A percentile compares a stretch with the other conserved stretches of the same genome.
Evolutionary conservation across 2,888 invertebrate genomes (phyloP).

Genomic region (Sicus ferrugineus): DNA sequence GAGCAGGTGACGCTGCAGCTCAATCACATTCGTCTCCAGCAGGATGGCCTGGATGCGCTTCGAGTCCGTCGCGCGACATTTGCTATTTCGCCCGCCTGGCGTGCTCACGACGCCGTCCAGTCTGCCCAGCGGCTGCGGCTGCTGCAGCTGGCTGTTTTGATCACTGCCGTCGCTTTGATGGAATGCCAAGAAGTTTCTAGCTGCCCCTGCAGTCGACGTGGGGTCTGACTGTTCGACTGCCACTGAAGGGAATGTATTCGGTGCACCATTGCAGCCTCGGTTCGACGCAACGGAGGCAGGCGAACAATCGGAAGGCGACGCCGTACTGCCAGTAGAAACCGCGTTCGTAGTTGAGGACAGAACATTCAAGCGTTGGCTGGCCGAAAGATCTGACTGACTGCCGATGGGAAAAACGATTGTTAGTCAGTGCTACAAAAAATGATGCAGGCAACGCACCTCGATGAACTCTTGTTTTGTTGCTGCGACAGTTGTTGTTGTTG

Average conservation of each 20-base stretch:
- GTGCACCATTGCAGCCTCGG: neutral
- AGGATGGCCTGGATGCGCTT: constrained; percentile 85
- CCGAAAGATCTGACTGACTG: constrained; percentile 59
- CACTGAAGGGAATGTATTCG: constrained; percentile 56
- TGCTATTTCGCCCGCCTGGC: constrained; percentile 69
- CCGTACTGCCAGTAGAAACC: constrained; percentile 53
- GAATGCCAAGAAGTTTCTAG: constrained; percentile 48
- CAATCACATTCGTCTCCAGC: constrained; percentile 80
- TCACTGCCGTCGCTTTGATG: constrained; percentile 60
- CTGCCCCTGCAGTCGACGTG: constrained; percentile 41
- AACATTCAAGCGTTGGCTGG: constrained; percentile 56
- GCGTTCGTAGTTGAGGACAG: constrained; percentile 59
- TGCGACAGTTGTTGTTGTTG: constrained; percentile 68
- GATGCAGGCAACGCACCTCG: constrained; percentile 53
- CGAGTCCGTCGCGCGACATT: constrained; percentile 74
- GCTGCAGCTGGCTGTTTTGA: constrained; percentile 49
- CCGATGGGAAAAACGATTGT: constrained; percentile 34
- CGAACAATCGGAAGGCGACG: constrained; percentile 29
- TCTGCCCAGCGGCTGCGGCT: constrained; percentile 68
- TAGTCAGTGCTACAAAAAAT: neutral
- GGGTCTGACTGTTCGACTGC: constrained; percentile 46
- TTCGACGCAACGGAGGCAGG: neutral
- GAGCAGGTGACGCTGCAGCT: constrained; percentile 84
- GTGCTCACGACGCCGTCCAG: constrained; percentile 76
- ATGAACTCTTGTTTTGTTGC: constrained; percentile 54